Conservation (phyloP, 2,113 vertebrate species). For the Orthonyx spaldingii region DNA sequence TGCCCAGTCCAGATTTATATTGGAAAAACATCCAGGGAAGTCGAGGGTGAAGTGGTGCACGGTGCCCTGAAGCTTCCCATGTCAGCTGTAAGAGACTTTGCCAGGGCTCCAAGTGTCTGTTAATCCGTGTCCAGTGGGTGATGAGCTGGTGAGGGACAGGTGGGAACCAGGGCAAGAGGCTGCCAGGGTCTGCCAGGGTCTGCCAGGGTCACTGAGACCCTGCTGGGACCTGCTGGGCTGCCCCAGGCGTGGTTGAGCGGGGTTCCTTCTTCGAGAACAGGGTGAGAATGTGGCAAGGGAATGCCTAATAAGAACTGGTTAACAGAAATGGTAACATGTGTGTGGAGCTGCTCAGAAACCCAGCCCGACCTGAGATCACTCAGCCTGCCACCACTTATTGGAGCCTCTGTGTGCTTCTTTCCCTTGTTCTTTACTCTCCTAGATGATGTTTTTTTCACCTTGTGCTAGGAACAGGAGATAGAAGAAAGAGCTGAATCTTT, state of each 20-base stretch:
- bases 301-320: not conserved
- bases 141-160: not conserved
- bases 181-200: not conserved
- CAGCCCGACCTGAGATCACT: not conserved
- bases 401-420: not conserved
- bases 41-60: not conserved
- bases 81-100: not conserved
- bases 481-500: not conserved
- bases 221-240: not conserved
- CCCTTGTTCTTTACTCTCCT: not conserved
- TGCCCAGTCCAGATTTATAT: not conserved
- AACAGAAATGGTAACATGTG: not conserved
- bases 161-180: rapidly evolving
- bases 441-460: not conserved
- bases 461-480: not conserved
- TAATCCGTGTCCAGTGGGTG: not conserved
- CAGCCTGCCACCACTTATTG: not conserved
- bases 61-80: not conserved
- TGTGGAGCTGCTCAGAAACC: not conserved
- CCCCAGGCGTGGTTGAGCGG: not conserved
- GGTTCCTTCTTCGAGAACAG: not conserved
- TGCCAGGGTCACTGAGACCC: not conserved
- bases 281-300: not conserved
- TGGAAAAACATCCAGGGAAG: not conserved
- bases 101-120: not conserved